Conservation (phyloP, 2,888 invertebrate genomes). For the Morinoia aosen region DNA sequence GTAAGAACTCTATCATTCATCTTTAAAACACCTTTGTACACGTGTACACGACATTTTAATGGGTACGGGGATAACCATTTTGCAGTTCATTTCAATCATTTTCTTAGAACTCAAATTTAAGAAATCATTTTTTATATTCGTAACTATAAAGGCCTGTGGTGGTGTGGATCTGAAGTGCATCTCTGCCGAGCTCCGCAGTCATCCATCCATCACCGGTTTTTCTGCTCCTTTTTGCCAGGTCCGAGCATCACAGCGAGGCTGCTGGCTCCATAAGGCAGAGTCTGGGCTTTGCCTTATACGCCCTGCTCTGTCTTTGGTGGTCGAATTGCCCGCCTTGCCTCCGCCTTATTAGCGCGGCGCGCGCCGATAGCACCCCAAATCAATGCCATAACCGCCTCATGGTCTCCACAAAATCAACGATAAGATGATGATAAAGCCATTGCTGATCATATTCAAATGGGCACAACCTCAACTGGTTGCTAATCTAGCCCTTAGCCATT, state of each 20-base stretch:
- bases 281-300: constrained; percentile 23
- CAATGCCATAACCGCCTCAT: not conserved
- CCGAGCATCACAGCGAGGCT: not conserved
- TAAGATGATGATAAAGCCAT: constrained; percentile 8
- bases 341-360: constrained; percentile 1
- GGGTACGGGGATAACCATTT: not conserved
- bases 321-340: constrained; percentile 34
- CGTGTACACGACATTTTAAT: not conserved
- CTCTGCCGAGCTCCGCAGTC: constrained; percentile 20
- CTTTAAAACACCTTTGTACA: not conserved
- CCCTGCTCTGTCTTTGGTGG: not conserved
- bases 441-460: constrained; percentile 44
- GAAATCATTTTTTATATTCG: not conserved
- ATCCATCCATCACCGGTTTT: constrained; percentile 37
- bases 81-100: not conserved
- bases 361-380: constrained; percentile 40
- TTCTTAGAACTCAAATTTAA: not conserved
- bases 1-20: not conserved
- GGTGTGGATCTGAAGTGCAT: constrained; percentile 29
- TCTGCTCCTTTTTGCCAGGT: not conserved
- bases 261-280: constrained; percentile 19
- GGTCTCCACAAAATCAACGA: not conserved
- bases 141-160: not conserved
- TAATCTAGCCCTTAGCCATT: constrained; percentile 12
- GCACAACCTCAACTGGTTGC: not conserved